A percentile compares a stretch with the other conserved stretches of the same genome.
Evolutionary conservation across 2,113 vertebrate species (phyloP).

Genomic region (Rhineura floridana): DNA sequence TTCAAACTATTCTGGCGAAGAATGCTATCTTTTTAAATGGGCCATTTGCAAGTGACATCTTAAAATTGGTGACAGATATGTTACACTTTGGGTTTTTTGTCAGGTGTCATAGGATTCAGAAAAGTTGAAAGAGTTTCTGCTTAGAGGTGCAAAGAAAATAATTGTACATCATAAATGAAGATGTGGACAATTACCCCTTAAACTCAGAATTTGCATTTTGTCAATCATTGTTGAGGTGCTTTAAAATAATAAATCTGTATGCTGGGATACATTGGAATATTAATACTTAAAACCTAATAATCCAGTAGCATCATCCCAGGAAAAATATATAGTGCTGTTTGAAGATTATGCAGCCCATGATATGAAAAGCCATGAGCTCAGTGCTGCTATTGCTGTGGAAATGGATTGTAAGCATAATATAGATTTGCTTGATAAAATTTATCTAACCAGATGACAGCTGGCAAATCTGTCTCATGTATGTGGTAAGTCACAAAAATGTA

Average conservation of each 20-base stretch:
- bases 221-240: conserved; percentile 23
- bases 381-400: conserved; percentile 32
- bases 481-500: conserved; percentile 76
- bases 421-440: conserved; percentile 60
- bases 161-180: conserved; percentile 49
- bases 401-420: conserved; percentile 49
- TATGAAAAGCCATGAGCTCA: conserved; percentile 30
- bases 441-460: conserved; percentile 43
- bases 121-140: conserved; percentile 28
- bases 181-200: conserved; percentile 43
- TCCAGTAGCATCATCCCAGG: conserved; percentile 35
- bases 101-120: conserved; percentile 36
- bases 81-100: conserved; percentile 30
- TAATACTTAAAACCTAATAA: conserved; percentile 53
- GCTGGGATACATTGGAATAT: conserved; percentile 31
- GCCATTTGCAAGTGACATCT: conserved; percentile 13
- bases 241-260: conserved; percentile 45
- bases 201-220: conserved; percentile 53
- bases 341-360: conserved; percentile 49
- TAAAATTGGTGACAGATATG: conserved; percentile 34
- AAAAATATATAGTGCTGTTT: conserved; percentile 48
- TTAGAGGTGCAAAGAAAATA: conserved; percentile 52
- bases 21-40: conserved; percentile 43
- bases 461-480: conserved; percentile 73
- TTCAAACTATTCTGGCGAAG: background rate